Percentiles rank a stretch among this genome's conserved stretches.
Conservation (phyloP, 2,888 invertebrate species). For the Callosobruchus maculatus region DNA sequence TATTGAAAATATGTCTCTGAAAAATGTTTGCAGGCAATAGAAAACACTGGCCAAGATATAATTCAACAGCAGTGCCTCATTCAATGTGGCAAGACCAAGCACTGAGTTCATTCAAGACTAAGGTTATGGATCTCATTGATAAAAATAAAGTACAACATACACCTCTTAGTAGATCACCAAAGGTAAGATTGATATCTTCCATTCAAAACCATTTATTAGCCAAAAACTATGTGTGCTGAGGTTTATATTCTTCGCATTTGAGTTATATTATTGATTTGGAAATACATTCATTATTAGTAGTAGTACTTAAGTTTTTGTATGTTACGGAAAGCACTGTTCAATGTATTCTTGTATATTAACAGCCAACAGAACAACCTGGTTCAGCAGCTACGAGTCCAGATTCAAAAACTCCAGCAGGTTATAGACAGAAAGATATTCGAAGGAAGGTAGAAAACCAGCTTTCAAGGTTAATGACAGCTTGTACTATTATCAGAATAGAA, state of each 20-base stretch:
- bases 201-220: too few relatives aligned
- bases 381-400: slow-evolving; percentile 17
- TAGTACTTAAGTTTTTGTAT: too few relatives aligned
- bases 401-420: slow-evolving; percentile 24
- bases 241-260: too few relatives aligned
- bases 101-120: slow-evolving; percentile 72
- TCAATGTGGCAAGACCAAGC: slow-evolving; percentile 86
- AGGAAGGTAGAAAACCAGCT: slow-evolving; percentile 69
- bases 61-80: slow-evolving; percentile 75
- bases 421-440: slow-evolving; percentile 54
- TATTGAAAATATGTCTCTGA: not conserved
- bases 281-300: too few relatives aligned
- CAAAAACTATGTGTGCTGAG: too few relatives aligned
- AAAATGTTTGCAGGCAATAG: slow-evolving; percentile 61
- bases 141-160: slow-evolving; percentile 54
- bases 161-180: slow-evolving; percentile 47
- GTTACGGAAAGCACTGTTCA: too few relatives aligned
- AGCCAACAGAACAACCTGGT: not conserved
- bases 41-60: slow-evolving; percentile 83
- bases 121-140: slow-evolving; percentile 72
- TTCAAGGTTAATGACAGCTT: slow-evolving; percentile 87
- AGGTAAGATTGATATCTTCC: slow-evolving; percentile 19
- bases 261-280: too few relatives aligned
- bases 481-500: slow-evolving; percentile 83
- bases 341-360: not conserved